Percentiles rank a stretch among this genome's conserved stretches.
phyloP scores from a whole-genome alignment of 2,797 vertebrate genomes.

The Sardinella longiceps region DNA sequence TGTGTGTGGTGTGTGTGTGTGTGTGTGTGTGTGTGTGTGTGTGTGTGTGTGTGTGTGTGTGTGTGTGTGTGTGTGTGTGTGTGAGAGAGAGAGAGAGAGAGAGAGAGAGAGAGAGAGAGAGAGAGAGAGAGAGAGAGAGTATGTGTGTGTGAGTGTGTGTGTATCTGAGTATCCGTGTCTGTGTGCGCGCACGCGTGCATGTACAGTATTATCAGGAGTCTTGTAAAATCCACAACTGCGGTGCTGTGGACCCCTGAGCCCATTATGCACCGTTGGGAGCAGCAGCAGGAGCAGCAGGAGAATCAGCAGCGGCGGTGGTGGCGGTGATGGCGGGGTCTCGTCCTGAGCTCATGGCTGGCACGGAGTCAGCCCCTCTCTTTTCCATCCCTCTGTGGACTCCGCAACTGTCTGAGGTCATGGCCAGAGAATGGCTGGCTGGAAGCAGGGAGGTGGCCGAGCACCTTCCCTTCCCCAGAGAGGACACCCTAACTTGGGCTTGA shows the following conservation, averaged over 20 bases:
- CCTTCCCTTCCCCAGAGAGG: constrained; percentile 11
- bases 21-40: background rate
- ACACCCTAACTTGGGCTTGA: background rate
- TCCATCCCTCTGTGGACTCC: background rate
- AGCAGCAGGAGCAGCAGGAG: no score
- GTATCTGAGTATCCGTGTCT: background rate
- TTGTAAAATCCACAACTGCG: constrained; percentile 13
- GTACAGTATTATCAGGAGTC: background rate
- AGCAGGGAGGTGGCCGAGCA: background rate
- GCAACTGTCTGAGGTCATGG: background rate
- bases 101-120: no score
- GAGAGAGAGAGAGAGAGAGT: constrained; percentile 12
- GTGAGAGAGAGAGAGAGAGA: no score
- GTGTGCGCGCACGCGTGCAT: no score
- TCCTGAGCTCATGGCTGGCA: constrained; percentile 17
- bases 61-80: background rate
- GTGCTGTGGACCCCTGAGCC: background rate
- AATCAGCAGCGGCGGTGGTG: no score
- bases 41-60: background rate
- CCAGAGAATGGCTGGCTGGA: background rate
- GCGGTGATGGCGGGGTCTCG: background rate
- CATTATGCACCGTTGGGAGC: background rate
- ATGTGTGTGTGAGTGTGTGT: constrained; percentile 15
- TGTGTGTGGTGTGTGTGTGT: background rate
- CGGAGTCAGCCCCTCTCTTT: background rate